phyloP scores from a whole-genome alignment of 2,113 vertebrate genomes.

The Rhagologus leucostigma region DNA sequence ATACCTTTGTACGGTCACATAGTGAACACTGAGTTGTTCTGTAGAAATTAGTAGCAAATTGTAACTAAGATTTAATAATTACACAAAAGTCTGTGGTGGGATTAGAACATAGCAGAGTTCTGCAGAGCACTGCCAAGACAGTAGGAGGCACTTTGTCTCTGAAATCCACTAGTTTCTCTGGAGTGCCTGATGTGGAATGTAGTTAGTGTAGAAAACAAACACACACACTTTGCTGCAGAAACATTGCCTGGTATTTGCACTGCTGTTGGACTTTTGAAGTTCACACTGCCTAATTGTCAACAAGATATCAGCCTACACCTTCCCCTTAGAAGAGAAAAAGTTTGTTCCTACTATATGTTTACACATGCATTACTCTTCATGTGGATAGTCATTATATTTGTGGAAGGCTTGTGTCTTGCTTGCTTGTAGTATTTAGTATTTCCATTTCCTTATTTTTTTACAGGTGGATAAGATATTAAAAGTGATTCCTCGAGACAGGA shows the following conservation, averaged over 20 bases:
- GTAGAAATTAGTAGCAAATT: background rate
- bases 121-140: background rate
- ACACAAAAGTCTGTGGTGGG: background rate
- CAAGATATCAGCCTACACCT: background rate
- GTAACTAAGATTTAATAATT: background rate
- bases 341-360: background rate
- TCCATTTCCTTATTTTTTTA: background rate
- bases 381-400: background rate
- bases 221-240: rapidly evolving
- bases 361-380: background rate
- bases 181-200: background rate
- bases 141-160: background rate
- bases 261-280: background rate
- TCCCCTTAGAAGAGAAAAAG: background rate
- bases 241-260: background rate
- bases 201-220: background rate
- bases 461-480: constrained; percentile 98
- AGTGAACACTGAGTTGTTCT: background rate
- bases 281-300: background rate
- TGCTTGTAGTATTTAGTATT: background rate
- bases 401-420: background rate
- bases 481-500: constrained; percentile 93
- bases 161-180: background rate
- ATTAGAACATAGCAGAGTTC: background rate
- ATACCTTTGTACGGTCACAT: rapidly evolving